Base-by-base conservation (phyloP, 2,113 vertebrate species). In the Solea senegalensis region DNA sequence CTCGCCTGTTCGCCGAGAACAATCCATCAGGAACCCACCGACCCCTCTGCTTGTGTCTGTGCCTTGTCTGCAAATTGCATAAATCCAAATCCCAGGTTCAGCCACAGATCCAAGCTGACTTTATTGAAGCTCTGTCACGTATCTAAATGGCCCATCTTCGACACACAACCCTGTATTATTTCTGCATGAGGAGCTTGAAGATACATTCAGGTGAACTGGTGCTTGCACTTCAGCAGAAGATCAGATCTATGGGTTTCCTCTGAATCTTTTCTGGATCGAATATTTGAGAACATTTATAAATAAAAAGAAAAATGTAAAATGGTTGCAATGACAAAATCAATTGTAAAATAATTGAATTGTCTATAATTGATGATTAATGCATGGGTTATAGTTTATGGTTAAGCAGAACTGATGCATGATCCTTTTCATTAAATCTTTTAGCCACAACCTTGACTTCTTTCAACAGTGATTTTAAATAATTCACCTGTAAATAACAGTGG, bases 61-160 rank as follows among this genome's bases (percentile, higher is more conserved):
- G 82, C 79, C 83, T 82, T 72, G 77, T 86, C 86, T 85, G 81
- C 78, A 85, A 78, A 90, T 84, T 76, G 55, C 82, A 87, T 81
- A 81, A 90, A 86, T 92, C 88, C 81, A 76, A 86, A 84, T 88
- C 86, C 80, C 83, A 83, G 59, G 84, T 84, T 81, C 72, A 82
- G 86, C 78, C 76, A 88, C 83, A 80, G 84, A 74, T 88, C 78
- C 70, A 76, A 87, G 73, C 74, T 65, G 58, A 76, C 69, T 87
- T 81, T 83, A 77, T 86, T 85, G 75, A 76, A 64, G 54, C 75
- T 69, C 63, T 79, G 55, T 69, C 39, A 65, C 58, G 65, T 62
- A 76, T 83, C 56, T 69, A 65, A 82, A 80, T 73, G 83, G 75
- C 51, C 73, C 56, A 64, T 83, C 72, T 72, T 59, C 61, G 72